Conservation (phyloP, 2,113 vertebrate genomes). For the Motacilla alba region DNA sequence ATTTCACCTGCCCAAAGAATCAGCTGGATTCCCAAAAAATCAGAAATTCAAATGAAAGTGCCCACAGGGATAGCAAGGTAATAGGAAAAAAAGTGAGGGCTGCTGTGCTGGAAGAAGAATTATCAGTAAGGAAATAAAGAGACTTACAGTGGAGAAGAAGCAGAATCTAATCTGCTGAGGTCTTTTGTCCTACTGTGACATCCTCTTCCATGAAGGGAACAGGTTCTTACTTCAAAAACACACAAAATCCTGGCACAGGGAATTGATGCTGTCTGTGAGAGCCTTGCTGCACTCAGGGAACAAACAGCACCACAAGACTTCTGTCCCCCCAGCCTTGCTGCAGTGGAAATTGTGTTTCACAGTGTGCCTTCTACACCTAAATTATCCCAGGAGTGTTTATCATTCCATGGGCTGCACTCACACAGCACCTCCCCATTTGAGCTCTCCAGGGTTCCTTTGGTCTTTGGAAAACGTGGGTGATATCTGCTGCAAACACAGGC, state of each 20-base stretch:
- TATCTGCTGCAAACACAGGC: not conserved
- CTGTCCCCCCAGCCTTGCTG: not conserved
- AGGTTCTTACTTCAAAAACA: not conserved
- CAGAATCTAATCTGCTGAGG: not conserved
- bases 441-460: not conserved
- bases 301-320: slow-evolving; percentile 6
- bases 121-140: not conserved
- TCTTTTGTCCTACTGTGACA: not conserved
- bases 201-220: not conserved
- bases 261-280: not conserved
- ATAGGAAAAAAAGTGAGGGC: not conserved
- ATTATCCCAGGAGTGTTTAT: not conserved
- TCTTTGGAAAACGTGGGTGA: not conserved
- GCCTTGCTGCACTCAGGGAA: not conserved
- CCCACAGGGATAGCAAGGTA: not conserved
- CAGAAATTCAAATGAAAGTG: not conserved
- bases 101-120: not conserved
- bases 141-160: not conserved
- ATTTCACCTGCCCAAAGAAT: not conserved
- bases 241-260: not conserved
- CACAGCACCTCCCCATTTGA: not conserved
- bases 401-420: not conserved
- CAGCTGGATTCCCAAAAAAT: not conserved
- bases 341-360: slow-evolving; percentile 47
- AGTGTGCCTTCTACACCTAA: not conserved